A percentile compares a stretch with the other conserved stretches of the same genome.
Conservation (phyloP, 2,113 vertebrate species). For the Paracanthobrama guichenoti region DNA sequence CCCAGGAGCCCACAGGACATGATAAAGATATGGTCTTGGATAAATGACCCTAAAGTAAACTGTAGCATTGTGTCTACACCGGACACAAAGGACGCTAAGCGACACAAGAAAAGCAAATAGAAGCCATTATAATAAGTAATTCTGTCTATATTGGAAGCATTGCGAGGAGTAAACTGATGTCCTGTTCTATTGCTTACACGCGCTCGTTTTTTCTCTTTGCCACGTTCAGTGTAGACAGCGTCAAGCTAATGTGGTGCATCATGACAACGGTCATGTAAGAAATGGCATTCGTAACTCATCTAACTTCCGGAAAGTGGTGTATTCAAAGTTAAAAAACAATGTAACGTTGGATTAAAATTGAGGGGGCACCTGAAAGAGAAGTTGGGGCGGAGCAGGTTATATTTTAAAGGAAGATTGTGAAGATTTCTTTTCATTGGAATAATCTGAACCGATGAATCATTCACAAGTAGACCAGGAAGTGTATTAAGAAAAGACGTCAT, state of each 20-base stretch:
- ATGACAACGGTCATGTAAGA: too few species aligned
- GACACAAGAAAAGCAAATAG: background rate
- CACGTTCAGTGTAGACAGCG: too few species aligned
- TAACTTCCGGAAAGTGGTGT: too few species aligned
- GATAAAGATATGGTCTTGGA: slow-evolving; percentile 85
- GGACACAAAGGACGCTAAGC: background rate
- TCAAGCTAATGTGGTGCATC: too few species aligned
- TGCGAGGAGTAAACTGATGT: background rate
- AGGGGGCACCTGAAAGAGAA: background rate
- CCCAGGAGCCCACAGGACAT: slow-evolving; percentile 91
- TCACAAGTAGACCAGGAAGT: too few species aligned
- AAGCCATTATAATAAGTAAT: background rate
- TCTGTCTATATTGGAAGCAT: too few species aligned
- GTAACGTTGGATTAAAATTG: too few species aligned
- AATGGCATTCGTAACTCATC: too few species aligned
- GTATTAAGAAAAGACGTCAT: background rate
- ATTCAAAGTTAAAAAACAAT: too few species aligned
- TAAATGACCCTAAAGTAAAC: slow-evolving; percentile 79
- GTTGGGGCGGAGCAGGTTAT: background rate
- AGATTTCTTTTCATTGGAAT: too few species aligned
- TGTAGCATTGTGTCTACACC: slow-evolving; percentile 64
- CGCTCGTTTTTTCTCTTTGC: background rate
- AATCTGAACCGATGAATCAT: too few species aligned
- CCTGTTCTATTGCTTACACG: background rate
- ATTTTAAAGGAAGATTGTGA: background rate